Base-by-base conservation (phyloP, 1,140 invertebrate genomes). In the Subanguina moxae region DNA sequence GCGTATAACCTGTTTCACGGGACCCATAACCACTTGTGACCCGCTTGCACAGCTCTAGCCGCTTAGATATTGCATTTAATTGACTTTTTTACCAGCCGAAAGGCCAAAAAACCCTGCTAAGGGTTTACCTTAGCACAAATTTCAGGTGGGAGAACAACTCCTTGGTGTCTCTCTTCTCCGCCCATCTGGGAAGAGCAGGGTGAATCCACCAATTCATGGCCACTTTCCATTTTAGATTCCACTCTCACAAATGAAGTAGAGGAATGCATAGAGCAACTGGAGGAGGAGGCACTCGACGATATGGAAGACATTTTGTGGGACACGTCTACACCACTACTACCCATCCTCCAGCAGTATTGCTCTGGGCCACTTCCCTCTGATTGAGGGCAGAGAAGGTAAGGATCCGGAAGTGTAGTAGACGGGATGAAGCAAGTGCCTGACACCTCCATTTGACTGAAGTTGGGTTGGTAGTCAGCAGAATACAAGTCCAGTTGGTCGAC, bases 101-200 rank as follows among this genome's bases (percentile, higher is more conserved):
- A n/a, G n/a, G n/a, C n/a, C n/a, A n/a, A n/a, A n/a, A n/a, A n/a
- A n/a, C 32, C 11, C 11, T 5, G 11, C 11, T 38, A 38, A 38
- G 11, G 32, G 32, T 38, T 38, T 11, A 52, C 48, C 62, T 73
- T 73, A n/a, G 57, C 61, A 64, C 58, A 42, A 57, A 73, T 62
- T 25, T 74, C 71, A 17, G 71, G 64, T 27, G 71, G 71, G 25
- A 73, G 63, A n/a, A 74, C 43, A 13, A 64, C 56, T 23, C 17
- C 48, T 52, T 52, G 48, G 23, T 52, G n/a, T 19, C 48, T 15
- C 23, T 19, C 48, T 52, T 52, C 23, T 52, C 23, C 48, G 17
- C 17, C 48, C n/a, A 21, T 25, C 48, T 52, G 3, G 8, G 48
- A 52, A 5, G n/a, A 52, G n/a, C 3, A 52, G 17, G 48, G 48